A percentile compares a stretch with the other conserved stretches of the same genome.
These are phyloP conservation scores for Hypsibius dujardini DNA, from an alignment of 1,140 invertebrate genomes.

Conservation along the genomic window DNA sequence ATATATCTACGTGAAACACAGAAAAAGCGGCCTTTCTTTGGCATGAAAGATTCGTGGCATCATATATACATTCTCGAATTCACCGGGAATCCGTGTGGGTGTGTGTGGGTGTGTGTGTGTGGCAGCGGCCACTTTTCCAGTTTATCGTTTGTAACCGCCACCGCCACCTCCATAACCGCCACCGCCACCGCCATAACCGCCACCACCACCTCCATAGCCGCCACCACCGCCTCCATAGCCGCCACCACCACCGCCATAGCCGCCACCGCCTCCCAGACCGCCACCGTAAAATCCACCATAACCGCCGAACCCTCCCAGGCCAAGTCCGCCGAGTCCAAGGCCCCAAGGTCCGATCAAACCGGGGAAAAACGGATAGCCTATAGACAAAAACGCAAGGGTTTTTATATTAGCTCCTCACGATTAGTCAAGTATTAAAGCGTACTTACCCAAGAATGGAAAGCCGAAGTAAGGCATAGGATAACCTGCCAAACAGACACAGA, in stretches of 20 bases:
- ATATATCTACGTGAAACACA: too few species aligned
- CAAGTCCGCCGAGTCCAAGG: constrained; percentile 11
- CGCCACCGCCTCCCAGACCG: not conserved
- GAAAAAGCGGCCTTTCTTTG: too few species aligned
- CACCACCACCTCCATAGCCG: constrained; percentile 17
- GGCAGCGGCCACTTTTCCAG: too few species aligned
- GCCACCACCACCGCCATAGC: constrained; percentile 11
- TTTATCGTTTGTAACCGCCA: too few species aligned
- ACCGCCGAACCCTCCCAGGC: not conserved
- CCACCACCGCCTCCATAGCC: constrained; percentile 21
- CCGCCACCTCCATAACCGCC: not conserved
- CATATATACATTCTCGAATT: too few species aligned
- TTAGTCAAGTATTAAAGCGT: not conserved
- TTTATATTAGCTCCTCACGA: not conserved
- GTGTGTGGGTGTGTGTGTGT: too few species aligned
- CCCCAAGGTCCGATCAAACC: constrained; percentile 10
- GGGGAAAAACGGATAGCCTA: constrained; percentile 16
- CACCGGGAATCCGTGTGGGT: too few species aligned
- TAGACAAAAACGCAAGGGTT: not conserved
- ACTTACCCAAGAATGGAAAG: constrained; percentile 11
- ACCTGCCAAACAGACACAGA: not conserved
- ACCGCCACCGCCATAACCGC: not conserved
- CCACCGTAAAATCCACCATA: constrained; percentile 1
- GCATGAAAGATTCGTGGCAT: too few species aligned
- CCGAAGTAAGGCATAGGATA: constrained; percentile 17